phyloP scores from a whole-genome alignment of 2,113 vertebrate genomes.

The Irena cyanogastra region DNA sequence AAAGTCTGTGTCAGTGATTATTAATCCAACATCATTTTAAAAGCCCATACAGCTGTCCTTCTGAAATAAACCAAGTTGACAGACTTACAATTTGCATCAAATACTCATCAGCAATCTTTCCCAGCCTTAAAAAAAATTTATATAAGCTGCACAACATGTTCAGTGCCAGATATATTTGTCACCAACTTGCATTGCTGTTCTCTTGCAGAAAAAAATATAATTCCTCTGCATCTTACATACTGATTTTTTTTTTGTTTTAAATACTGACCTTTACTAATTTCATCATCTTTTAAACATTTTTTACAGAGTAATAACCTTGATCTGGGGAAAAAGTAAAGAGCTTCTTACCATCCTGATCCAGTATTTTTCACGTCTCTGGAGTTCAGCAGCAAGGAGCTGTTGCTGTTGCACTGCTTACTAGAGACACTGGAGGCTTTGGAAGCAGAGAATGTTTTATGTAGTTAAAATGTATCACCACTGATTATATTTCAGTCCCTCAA shows the following conservation, averaged over 20 bases:
- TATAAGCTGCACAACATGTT: slow-evolving; percentile 30
- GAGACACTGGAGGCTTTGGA: slow-evolving; percentile 60
- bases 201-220: slow-evolving; percentile 1
- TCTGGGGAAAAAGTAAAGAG: slow-evolving; percentile 41
- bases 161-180: slow-evolving; percentile 35
- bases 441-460: slow-evolving; percentile 65
- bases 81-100: not conserved
- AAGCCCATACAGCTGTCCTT: not conserved
- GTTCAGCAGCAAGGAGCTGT: slow-evolving; percentile 62
- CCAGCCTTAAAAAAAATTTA: slow-evolving; percentile 16
- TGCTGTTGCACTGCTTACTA: slow-evolving; percentile 58
- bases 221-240: not conserved
- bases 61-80: not conserved
- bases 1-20: not conserved
- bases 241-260: not conserved
- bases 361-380: slow-evolving; percentile 10
- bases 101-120: not conserved
- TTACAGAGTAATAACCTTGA: not conserved
- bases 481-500: slow-evolving; percentile 70
- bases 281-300: not conserved
- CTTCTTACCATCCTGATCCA: slow-evolving; percentile 73
- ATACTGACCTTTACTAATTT: not conserved
- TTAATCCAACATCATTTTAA: not conserved
- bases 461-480: slow-evolving; percentile 66
- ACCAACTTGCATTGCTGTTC: slow-evolving; percentile 41